A percentile compares a stretch with the other conserved stretches of the same genome.
These are phyloP conservation scores for Pocillopora grandis DNA, from an alignment of 92 coral and sea anemone genomes.

Conservation along the genomic window DNA sequence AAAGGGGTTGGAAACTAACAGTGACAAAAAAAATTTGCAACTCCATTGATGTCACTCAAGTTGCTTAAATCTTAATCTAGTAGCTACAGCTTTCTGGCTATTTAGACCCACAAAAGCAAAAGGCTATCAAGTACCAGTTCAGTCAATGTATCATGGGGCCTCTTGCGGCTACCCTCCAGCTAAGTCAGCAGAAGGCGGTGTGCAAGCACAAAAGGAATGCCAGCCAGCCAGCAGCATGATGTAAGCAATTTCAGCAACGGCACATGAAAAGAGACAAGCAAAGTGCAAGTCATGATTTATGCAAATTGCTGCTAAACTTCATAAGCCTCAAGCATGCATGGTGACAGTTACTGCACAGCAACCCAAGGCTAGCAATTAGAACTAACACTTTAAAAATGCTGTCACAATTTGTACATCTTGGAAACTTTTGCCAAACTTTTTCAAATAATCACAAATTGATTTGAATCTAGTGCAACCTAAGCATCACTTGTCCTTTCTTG, in stretches of 20 bases:
- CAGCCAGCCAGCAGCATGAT: constrained; percentile 75
- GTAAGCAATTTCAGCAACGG: constrained; percentile 68
- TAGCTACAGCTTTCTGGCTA: constrained; percentile 21
- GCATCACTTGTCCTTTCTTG: too few species aligned
- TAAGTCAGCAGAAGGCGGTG: constrained; percentile 62
- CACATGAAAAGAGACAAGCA: constrained; percentile 76
- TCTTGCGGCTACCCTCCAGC: constrained; percentile 95
- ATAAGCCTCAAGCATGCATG: constrained; percentile 39
- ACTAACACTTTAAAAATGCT: not conserved
- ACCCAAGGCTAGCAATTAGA: not conserved
- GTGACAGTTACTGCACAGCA: not conserved
- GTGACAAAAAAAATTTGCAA: not conserved
- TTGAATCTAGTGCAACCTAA: too few species aligned
- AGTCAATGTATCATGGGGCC: constrained; percentile 83
- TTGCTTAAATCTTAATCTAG: constrained; percentile 10
- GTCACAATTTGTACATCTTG: too few species aligned
- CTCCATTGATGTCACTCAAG: constrained; percentile 9
- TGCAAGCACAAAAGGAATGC: constrained; percentile 77
- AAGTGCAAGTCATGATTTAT: constrained; percentile 57
- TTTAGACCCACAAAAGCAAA: constrained; percentile 34
- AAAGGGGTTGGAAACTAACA: not conserved
- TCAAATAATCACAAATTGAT: too few species aligned
- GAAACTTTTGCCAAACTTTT: too few species aligned
- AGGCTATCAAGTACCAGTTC: constrained; percentile 83
- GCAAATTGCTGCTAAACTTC: constrained; percentile 36